A percentile compares a stretch with the other conserved stretches of the same genome.
phyloP scores from a whole-genome alignment of 2,797 vertebrate genomes.

The Siniperca obscura region DNA sequence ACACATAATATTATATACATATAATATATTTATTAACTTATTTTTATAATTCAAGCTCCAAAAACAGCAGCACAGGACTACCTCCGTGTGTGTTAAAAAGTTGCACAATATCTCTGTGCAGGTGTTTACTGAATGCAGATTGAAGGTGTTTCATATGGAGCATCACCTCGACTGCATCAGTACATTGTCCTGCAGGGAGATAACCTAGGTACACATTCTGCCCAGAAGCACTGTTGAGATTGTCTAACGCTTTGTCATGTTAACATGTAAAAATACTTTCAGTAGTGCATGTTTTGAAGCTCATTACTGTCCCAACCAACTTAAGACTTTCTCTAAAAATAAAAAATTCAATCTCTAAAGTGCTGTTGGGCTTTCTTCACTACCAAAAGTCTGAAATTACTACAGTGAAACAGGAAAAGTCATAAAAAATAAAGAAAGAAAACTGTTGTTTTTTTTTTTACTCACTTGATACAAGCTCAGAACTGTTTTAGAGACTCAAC shows the following conservation, averaged over 20 bases:
- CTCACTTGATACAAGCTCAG: conserved; percentile 2
- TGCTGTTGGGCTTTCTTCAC: conserved; percentile 35
- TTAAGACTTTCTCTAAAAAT: conserved; percentile 34
- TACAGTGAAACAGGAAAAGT: conserved; percentile 32
- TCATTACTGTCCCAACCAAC: conserved; percentile 33
- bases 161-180: conserved; percentile 16
- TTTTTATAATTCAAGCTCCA: background rate
- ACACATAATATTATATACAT: no score
- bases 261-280: conserved; percentile 41
- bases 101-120: background rate
- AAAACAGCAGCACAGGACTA: background rate
- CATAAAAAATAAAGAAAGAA: conserved; percentile 43
- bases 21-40: conserved; percentile 5
- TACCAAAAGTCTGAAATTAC: conserved; percentile 26
- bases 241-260: conserved; percentile 22
- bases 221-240: conserved; percentile 6
- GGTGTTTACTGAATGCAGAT: conserved; percentile 7
- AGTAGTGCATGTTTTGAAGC: conserved; percentile 26
- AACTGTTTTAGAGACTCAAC: conserved; percentile 26
- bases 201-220: background rate
- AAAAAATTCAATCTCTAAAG: conserved; percentile 37
- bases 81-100: background rate
- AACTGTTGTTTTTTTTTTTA: background rate
- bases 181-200: conserved; percentile 15
- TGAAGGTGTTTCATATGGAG: conserved; percentile 37